Percentiles rank a stretch among this genome's conserved stretches.
Conservation (phyloP, 2,797 vertebrate genomes). For the Aplochiton taeniatus region DNA sequence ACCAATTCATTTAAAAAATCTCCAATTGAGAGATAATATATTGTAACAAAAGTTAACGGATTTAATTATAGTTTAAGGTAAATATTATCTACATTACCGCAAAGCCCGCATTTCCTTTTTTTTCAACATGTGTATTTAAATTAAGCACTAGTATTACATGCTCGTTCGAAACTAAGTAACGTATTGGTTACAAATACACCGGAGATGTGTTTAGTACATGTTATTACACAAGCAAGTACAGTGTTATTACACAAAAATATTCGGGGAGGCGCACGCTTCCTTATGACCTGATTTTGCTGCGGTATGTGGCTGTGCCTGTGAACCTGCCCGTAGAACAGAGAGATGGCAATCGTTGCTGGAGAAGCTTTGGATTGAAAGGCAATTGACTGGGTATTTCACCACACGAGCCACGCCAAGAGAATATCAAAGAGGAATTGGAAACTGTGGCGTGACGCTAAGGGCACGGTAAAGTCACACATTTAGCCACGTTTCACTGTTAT, state of each 20-base stretch:
- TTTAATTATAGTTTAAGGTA: no score
- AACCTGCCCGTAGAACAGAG: conserved; percentile 38
- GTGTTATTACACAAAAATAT: conserved; percentile 61
- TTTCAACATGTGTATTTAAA: no score
- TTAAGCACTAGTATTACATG: no score
- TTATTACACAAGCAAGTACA: no score
- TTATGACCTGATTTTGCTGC: conserved; percentile 14
- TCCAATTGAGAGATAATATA: no score
- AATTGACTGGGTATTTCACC: conserved; percentile 34
- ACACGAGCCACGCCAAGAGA: conserved; percentile 32
- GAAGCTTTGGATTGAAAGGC: conserved; percentile 53
- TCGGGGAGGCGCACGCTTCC: conserved; percentile 59
- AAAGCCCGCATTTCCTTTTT: no score
- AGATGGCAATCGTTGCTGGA: conserved; percentile 56
- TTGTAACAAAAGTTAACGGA: no score
- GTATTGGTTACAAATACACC: no score
- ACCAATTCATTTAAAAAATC: no score
- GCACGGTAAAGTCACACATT: conserved; percentile 44
- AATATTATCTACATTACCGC: no score
- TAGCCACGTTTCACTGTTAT: background rate
- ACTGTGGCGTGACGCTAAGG: conserved; percentile 29
- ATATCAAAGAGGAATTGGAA: conserved; percentile 17
- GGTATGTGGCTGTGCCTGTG: background rate
- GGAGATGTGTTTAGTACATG: no score
- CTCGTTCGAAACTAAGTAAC: no score